phyloP scores from a whole-genome alignment of 2,113 vertebrate genomes.

The Pycnonotus jocosus region DNA sequence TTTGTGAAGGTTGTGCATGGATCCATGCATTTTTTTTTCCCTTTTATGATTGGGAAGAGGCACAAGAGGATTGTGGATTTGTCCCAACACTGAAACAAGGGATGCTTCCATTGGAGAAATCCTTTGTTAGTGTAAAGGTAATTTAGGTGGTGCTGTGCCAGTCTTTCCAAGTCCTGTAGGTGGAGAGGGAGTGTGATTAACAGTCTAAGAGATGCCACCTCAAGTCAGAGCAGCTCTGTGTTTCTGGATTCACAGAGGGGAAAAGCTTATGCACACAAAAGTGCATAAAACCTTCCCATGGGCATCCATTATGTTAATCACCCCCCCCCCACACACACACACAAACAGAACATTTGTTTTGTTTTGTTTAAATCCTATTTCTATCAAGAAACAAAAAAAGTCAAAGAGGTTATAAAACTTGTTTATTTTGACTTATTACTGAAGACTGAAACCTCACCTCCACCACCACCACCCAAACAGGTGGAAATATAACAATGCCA shows the following conservation, averaged over 20 bases:
- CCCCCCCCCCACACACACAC: too few species aligned
- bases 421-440: neutral
- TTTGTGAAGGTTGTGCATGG: neutral
- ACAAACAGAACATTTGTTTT: fast-evolving
- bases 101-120: neutral
- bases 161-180: neutral
- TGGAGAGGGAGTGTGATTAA: neutral
- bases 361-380: neutral
- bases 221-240: neutral
- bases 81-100: neutral
- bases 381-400: neutral
- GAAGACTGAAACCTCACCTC: neutral
- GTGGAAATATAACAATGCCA: neutral
- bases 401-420: neutral
- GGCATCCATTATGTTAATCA: neutral
- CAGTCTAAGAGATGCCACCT: neutral
- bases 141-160: neutral
- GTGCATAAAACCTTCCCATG: neutral
- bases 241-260: neutral
- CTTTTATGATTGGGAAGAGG: neutral
- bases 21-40: neutral
- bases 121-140: neutral
- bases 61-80: neutral
- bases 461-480: neutral
- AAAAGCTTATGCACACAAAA: neutral